Percentiles rank a stretch among this genome's conserved stretches.
phyloP scores from a whole-genome alignment of 2,888 invertebrate genomes.

The Masnerella sp. region DNA sequence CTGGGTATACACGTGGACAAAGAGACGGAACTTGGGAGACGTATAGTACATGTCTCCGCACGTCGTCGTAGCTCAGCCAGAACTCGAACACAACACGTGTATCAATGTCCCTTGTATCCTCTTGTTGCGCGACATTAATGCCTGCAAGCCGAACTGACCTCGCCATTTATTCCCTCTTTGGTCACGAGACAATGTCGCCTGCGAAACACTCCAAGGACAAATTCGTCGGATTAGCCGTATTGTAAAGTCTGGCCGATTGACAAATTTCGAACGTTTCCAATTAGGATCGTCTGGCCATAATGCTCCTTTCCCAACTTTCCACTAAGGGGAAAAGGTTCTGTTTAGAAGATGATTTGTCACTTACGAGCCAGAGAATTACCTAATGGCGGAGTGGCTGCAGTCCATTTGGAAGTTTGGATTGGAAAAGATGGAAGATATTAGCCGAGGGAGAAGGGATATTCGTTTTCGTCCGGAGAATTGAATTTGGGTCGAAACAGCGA shows the following conservation, averaged over 20 bases:
- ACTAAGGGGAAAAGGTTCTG: neutral
- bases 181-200: slow-evolving; percentile 14
- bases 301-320: slow-evolving; percentile 9
- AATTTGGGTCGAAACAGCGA: neutral
- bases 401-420: slow-evolving; percentile 28
- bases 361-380: slow-evolving; percentile 25
- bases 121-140: slow-evolving; percentile 44
- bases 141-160: slow-evolving; percentile 23
- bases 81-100: slow-evolving; percentile 46
- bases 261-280: slow-evolving; percentile 38
- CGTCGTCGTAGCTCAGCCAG: slow-evolving; percentile 33
- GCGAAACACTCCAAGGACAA: slow-evolving; percentile 13
- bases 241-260: slow-evolving; percentile 28
- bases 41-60: slow-evolving; percentile 21
- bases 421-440: slow-evolving; percentile 37
- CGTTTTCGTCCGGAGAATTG: neutral
- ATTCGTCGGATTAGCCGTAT: slow-evolving; percentile 16
- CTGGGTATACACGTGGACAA: slow-evolving; percentile 13
- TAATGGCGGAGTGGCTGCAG: slow-evolving; percentile 28
- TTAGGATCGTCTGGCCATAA: slow-evolving; percentile 13
- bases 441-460: neutral
- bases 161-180: slow-evolving; percentile 29
- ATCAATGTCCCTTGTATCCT: slow-evolving; percentile 48
- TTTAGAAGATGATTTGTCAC: slow-evolving; percentile 44
- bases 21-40: slow-evolving; percentile 42